These are phyloP conservation scores for Matsumyia berberina DNA, from an alignment of 2,888 invertebrate species.

Conservation along the genomic window DNA sequence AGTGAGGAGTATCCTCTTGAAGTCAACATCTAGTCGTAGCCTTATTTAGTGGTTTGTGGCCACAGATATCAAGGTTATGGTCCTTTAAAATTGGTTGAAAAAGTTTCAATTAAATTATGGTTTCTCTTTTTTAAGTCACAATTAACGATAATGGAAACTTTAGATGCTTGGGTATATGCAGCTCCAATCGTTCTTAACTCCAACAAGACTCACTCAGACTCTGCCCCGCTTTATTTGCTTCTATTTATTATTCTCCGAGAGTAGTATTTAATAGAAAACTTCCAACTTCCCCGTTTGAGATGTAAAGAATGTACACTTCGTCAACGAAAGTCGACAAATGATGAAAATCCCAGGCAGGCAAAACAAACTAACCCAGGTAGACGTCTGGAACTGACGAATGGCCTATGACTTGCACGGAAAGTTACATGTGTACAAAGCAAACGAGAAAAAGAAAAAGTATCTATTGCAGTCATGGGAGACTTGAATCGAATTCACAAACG, in stretches of 20 bases:
- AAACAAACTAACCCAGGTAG: slow-evolving; percentile 9
- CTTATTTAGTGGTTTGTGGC: too few relatives aligned
- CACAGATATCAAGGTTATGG: too few relatives aligned
- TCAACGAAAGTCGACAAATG: slow-evolving; percentile 37
- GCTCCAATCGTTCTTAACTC: too few relatives aligned
- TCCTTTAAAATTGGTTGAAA: too few relatives aligned
- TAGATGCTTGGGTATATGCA: too few relatives aligned
- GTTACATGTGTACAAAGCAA: slow-evolving; percentile 35
- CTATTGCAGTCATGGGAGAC: slow-evolving; percentile 56
- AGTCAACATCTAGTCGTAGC: too few relatives aligned
- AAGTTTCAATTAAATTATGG: too few relatives aligned
- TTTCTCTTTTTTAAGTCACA: too few relatives aligned
- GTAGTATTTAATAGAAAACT: background rate
- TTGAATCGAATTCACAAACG: slow-evolving; percentile 62
- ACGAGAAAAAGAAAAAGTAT: slow-evolving; percentile 31
- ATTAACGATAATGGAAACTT: too few relatives aligned
- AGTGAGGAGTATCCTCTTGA: too few relatives aligned
- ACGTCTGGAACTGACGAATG: slow-evolving; percentile 56
- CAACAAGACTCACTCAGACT: too few relatives aligned
- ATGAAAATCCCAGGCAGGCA: slow-evolving; percentile 10
- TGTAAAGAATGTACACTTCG: slow-evolving; percentile 7
- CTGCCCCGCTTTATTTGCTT: background rate
- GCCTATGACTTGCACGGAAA: slow-evolving; percentile 42
- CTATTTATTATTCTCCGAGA: background rate
- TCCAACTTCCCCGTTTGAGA: background rate